phyloP scores from a whole-genome alignment of 2,113 vertebrate species.

The Etheostoma spectabile region DNA sequence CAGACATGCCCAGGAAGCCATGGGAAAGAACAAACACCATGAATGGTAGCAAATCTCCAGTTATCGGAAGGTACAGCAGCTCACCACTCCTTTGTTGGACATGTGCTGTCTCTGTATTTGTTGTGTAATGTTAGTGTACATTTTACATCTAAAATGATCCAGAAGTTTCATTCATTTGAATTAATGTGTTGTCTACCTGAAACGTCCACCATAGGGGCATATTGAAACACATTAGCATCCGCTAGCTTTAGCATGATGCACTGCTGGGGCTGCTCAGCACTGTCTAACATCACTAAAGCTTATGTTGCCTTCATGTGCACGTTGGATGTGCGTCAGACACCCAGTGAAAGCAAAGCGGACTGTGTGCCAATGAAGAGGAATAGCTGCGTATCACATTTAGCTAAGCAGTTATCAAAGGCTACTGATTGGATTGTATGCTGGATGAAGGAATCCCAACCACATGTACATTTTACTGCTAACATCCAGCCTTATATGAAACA shows the following conservation, averaged over 20 bases:
- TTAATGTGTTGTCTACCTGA: background rate
- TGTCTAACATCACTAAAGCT: constrained; percentile 74
- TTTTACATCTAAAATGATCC: background rate
- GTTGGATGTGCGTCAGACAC: constrained; percentile 1
- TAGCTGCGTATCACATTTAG: background rate
- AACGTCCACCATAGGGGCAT: background rate
- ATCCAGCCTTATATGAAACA: background rate
- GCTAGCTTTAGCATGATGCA: constrained; percentile 68
- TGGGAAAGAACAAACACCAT: constrained; percentile 98
- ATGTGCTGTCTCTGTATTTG: background rate
- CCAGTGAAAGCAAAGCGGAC: constrained; percentile 1
- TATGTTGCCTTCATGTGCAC: constrained; percentile 40
- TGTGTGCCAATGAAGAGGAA: background rate
- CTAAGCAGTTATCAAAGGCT: background rate
- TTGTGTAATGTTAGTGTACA: background rate
- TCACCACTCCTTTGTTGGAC: background rate
- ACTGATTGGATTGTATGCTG: background rate
- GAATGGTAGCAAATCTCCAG: constrained; percentile 99
- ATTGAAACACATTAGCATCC: constrained; percentile 30
- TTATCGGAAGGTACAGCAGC: constrained; percentile 94
- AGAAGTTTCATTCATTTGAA: background rate
- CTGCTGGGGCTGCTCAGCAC: constrained; percentile 25
- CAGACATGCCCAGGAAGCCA: constrained; percentile 97
- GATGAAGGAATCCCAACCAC: background rate
- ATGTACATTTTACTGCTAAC: background rate